Evolutionary conservation across 2,888 invertebrate species (phyloP).

Genomic region (Dendrolimus pini): DNA sequence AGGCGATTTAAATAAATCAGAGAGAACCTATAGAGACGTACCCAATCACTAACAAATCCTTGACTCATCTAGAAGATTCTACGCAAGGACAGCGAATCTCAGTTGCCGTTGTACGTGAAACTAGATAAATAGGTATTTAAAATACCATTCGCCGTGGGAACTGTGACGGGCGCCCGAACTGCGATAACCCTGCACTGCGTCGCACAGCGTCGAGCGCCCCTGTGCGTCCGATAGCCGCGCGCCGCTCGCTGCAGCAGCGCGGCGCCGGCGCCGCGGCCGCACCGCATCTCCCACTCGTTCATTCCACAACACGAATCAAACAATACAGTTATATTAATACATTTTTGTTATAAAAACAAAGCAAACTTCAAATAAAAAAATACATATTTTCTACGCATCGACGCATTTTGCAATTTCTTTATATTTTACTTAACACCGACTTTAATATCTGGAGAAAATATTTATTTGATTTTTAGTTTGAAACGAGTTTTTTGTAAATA

Average conservation of each 20-base stretch:
- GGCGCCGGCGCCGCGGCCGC: conserved; percentile 10
- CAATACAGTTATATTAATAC: conserved; percentile 27
- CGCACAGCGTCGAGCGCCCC: conserved; percentile 28
- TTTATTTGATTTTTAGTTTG: too few relatives aligned
- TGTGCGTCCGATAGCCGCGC: conserved; percentile 21
- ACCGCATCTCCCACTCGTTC: conserved; percentile 7
- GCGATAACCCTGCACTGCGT: conserved; percentile 51
- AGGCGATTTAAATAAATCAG: too few relatives aligned
- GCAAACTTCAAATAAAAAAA: too few relatives aligned
- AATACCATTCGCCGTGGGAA: conserved; percentile 73
- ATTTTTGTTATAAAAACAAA: too few relatives aligned
- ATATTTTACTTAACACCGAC: too few relatives aligned
- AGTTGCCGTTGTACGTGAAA: conserved; percentile 65
- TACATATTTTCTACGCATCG: too few relatives aligned
- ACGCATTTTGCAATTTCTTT: too few relatives aligned
- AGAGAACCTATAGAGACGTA: too few relatives aligned
- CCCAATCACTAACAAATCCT: conserved; percentile 65
- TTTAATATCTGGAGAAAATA: too few relatives aligned
- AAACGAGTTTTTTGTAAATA: too few relatives aligned
- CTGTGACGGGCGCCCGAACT: conserved; percentile 58
- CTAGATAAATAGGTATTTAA: conserved; percentile 67
- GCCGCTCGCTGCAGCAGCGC: conserved; percentile 5
- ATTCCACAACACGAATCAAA: conserved; percentile 53
- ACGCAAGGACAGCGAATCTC: conserved; percentile 59
- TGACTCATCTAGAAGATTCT: conserved; percentile 76